Evolutionary conservation across 2,113 vertebrate species (phyloP).

Genomic region (Orientallactaga bullata): DNA sequence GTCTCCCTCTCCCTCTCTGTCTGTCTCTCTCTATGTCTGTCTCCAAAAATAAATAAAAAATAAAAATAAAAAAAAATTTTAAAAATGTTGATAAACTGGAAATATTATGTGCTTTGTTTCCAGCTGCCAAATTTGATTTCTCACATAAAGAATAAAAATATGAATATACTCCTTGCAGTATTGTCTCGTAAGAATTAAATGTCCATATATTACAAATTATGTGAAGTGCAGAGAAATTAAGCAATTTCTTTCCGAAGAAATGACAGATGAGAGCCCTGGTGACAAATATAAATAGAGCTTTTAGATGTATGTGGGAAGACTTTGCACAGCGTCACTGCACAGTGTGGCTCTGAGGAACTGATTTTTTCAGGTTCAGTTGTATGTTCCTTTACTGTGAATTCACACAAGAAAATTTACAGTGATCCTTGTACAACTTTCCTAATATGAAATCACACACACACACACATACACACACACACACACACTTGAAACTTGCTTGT

Average conservation of each 20-base stretch:
- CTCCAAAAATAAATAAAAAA: too few relatives aligned
- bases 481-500: not conserved
- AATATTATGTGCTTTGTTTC: too few relatives aligned
- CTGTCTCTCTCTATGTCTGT: too few relatives aligned
- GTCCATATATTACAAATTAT: slow-evolving; percentile 12
- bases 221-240: slow-evolving; percentile 36
- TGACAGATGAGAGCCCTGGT: not conserved
- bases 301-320: not conserved
- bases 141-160: slow-evolving; percentile 29
- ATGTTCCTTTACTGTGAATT: not conserved
- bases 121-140: slow-evolving; percentile 28
- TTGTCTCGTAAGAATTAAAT: slow-evolving; percentile 41
- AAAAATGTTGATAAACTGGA: not conserved
- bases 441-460: not conserved
- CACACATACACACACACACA: not conserved
- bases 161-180: not conserved
- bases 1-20: too few relatives aligned
- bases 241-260: not conserved
- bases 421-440: not conserved
- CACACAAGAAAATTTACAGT: not conserved
- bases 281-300: not conserved
- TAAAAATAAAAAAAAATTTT: too few relatives aligned
- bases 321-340: not conserved
- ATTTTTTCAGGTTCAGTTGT: not conserved
- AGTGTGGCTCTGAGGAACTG: not conserved